Conservation (phyloP, 2,888 invertebrate genomes). For the Sarcophaga subvicina region DNA sequence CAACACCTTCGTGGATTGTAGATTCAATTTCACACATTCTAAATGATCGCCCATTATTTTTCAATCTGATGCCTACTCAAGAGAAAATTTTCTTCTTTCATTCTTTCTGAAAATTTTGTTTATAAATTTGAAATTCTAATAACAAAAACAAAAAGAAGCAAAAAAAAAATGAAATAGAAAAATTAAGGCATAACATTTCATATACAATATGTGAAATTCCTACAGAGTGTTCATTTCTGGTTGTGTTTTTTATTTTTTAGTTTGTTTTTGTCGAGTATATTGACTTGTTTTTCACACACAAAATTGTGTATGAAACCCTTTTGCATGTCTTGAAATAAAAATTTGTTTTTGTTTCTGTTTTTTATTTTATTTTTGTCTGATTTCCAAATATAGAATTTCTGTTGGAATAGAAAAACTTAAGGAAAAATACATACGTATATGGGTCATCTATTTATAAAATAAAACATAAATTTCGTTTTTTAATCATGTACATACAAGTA, state of each 20-base stretch:
- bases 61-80: no score
- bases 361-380: not conserved
- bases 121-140: not conserved
- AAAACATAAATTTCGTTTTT: slow-evolving; percentile 5
- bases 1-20: not conserved
- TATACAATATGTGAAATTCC: not conserved
- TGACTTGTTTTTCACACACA: not conserved
- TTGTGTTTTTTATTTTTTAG: not conserved
- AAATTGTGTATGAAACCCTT: not conserved
- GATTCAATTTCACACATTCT: not conserved
- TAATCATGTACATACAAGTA: not conserved
- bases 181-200: no score
- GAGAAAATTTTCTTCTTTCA: not conserved
- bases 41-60: not conserved
- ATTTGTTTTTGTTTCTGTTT: not conserved
- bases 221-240: not conserved
- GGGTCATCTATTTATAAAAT: slow-evolving; percentile 37
- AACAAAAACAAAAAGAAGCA: not conserved
- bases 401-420: not conserved
- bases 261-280: not conserved
- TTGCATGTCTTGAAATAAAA: no score
- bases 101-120: not conserved
- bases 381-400: not conserved
- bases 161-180: no score
- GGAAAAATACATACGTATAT: slow-evolving; percentile 2